Evolutionary conservation across 2,888 invertebrate species (phyloP).

Genomic region (Nymphalis c-album): DNA sequence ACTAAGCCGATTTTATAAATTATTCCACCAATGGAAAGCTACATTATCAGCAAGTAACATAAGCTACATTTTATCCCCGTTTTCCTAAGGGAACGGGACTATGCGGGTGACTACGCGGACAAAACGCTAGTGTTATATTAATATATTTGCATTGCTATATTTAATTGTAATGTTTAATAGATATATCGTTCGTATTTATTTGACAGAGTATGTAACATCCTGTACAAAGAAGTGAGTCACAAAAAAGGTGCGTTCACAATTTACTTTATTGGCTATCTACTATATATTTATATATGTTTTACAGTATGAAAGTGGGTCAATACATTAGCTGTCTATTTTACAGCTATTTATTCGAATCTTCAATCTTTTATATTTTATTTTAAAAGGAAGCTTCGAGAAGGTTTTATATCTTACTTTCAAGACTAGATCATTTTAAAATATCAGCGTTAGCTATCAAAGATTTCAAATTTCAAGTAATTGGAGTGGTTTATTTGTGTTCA

Average conservation of each 20-base stretch:
- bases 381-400: neutral
- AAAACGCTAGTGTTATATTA: neutral
- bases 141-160: neutral
- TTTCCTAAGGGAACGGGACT: too few species aligned
- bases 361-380: neutral
- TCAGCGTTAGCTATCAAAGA: too few species aligned
- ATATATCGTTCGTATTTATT: neutral
- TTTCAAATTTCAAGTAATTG: too few species aligned
- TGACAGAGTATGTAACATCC: neutral
- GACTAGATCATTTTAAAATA: neutral
- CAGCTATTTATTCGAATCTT: neutral
- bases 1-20: too few species aligned
- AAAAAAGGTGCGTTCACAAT: slow-evolving; percentile 22
- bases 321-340: neutral
- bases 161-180: neutral
- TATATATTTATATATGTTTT: neutral
- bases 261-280: slow-evolving; percentile 13
- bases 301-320: neutral
- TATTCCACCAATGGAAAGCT: too few species aligned
- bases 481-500: too few species aligned
- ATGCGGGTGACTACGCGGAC: too few species aligned
- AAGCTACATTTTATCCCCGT: too few species aligned
- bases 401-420: neutral
- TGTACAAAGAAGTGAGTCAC: slow-evolving; percentile 22
- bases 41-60: too few species aligned